These are phyloP conservation scores for Brienomyrus longianalis DNA, from an alignment of 2,113 vertebrate genomes.

Conservation along the genomic window DNA sequence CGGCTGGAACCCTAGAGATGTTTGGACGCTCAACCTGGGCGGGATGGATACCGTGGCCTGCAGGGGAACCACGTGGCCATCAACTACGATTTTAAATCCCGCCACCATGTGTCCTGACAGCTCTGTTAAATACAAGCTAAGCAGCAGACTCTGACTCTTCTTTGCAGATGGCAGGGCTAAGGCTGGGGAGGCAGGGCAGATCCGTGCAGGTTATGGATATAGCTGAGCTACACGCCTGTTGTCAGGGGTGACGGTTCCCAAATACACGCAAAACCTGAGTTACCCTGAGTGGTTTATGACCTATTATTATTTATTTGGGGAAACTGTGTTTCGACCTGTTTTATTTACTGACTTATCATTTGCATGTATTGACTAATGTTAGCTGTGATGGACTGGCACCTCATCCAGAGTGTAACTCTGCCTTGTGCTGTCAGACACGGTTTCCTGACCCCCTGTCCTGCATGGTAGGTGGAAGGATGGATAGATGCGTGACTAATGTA, in stretches of 20 bases:
- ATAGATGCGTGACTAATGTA: background rate
- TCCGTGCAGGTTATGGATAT: background rate
- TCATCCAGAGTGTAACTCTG: background rate
- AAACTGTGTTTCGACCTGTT: background rate
- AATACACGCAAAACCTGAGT: background rate
- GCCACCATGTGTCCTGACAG: slow-evolving; percentile 58
- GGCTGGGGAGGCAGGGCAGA: background rate
- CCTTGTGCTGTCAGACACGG: background rate
- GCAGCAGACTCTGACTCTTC: slow-evolving; percentile 41
- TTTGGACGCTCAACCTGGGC: slow-evolving; percentile 33
- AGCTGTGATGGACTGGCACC: background rate
- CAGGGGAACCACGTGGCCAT: slow-evolving; percentile 40
- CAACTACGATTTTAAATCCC: slow-evolving; percentile 5
- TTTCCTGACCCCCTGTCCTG: background rate
- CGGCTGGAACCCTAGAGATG: background rate
- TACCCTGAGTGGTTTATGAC: background rate
- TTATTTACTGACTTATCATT: background rate
- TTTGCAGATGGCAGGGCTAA: background rate
- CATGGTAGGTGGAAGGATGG: background rate
- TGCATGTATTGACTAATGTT: background rate
- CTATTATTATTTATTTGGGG: background rate
- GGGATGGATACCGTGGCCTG: slow-evolving; percentile 18
- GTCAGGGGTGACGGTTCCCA: background rate
- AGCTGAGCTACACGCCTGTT: background rate
- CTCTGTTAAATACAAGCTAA: slow-evolving; percentile 56